These are phyloP conservation scores for Datnioides undecimradiatus DNA, from an alignment of 2,113 vertebrate genomes.

Conservation along the genomic window DNA sequence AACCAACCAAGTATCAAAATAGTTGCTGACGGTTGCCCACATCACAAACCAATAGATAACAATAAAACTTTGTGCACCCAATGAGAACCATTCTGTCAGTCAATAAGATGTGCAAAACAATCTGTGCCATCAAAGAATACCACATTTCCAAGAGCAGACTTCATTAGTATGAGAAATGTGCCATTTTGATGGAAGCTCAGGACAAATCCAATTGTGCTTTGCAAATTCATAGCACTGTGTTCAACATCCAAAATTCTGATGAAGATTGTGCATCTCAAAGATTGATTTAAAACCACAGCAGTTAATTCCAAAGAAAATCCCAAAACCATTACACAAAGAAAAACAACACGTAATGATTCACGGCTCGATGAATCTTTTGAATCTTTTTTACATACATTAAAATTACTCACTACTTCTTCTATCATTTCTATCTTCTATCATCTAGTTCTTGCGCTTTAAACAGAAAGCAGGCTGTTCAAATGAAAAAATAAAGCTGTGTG, in stretches of 20 bases:
- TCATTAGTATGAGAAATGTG: neutral
- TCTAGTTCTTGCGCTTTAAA: neutral
- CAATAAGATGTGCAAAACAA: neutral
- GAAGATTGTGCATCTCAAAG: neutral
- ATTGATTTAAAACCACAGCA: neutral
- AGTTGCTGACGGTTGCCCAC: neutral
- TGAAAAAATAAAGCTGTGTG: neutral
- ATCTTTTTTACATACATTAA: too few relatives aligned
- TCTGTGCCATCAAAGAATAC: neutral
- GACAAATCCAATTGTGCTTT: neutral
- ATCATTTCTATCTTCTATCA: neutral
- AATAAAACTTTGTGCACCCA: neutral
- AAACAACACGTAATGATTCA: too few relatives aligned
- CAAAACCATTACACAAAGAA: neutral
- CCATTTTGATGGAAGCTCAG: neutral
- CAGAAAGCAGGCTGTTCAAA: neutral
- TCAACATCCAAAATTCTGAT: neutral
- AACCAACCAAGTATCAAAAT: neutral
- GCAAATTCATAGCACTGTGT: neutral
- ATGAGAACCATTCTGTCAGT: slow-evolving; percentile 4
- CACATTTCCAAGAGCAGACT: slow-evolving; percentile 5
- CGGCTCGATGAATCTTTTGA: too few relatives aligned
- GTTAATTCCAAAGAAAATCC: neutral
- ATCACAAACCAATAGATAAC: neutral
- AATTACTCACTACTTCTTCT: neutral